Evolutionary conservation across 1,140 invertebrate genomes (phyloP).

Genomic region (Drosophila arizonae): DNA sequence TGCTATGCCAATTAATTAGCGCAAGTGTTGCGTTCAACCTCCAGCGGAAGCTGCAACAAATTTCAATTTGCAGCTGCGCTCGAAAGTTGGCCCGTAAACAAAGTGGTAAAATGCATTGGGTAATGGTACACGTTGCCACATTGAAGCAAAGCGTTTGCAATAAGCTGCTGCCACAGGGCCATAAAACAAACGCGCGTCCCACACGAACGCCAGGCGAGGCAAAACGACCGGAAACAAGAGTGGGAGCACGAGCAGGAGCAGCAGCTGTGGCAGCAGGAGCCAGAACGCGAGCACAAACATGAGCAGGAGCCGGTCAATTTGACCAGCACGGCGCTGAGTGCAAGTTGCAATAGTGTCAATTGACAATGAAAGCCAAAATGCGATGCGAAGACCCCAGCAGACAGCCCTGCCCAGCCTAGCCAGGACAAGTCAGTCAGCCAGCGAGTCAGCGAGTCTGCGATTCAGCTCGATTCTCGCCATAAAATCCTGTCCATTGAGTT

Average conservation of each 20-base stretch:
- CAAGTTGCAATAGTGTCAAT: conserved; percentile 55
- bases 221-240: background rate
- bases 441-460: background rate
- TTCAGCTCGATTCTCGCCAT: conserved; percentile 9
- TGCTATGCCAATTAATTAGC: conserved; percentile 50
- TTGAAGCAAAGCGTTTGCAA: conserved; percentile 55
- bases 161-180: conserved; percentile 46
- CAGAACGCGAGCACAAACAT: too few relatives aligned
- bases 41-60: conserved; percentile 35
- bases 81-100: conserved; percentile 42
- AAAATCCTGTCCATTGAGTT: conserved; percentile 30
- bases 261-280: background rate
- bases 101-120: conserved; percentile 39
- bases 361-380: conserved; percentile 59
- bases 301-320: conserved; percentile 12
- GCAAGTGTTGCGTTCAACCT: conserved; percentile 11
- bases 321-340: conserved; percentile 20
- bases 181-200: conserved; percentile 44
- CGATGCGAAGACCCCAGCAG: conserved; percentile 19
- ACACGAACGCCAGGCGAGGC: conserved; percentile 1
- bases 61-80: conserved; percentile 47
- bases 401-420: background rate
- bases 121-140: conserved; percentile 40
- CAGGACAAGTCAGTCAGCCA: conserved; percentile 11
- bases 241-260: background rate